phyloP scores from a whole-genome alignment of 2,888 invertebrate genomes.

The Silvanus unidentatus region DNA sequence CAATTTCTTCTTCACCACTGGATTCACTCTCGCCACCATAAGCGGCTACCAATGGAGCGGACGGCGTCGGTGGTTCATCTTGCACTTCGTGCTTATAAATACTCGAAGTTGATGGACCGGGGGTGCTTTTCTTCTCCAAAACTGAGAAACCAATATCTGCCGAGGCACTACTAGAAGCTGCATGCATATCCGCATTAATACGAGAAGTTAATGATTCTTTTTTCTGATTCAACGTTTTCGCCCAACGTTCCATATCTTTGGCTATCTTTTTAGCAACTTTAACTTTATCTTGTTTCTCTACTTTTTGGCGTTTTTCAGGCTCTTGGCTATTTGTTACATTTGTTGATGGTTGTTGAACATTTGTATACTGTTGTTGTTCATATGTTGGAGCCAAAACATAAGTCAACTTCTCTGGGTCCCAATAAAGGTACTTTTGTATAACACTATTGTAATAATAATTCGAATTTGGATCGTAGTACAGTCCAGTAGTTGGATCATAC shows the following conservation, averaged over 20 bases:
- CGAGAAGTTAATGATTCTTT: slow-evolving; percentile 60
- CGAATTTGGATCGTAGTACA: slow-evolving; percentile 94
- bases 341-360: not conserved
- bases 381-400: slow-evolving; percentile 52
- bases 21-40: slow-evolving; percentile 71
- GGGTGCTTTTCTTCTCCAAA: slow-evolving; percentile 65
- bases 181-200: slow-evolving; percentile 22
- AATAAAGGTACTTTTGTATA: slow-evolving; percentile 88
- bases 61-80: slow-evolving; percentile 21
- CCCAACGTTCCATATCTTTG: slow-evolving; percentile 94
- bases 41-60: slow-evolving; percentile 61
- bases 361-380: slow-evolving; percentile 20
- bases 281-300: slow-evolving; percentile 84
- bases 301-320: slow-evolving; percentile 47
- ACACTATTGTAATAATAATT: slow-evolving; percentile 95
- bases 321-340: slow-evolving; percentile 19
- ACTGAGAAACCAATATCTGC: slow-evolving; percentile 93
- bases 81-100: slow-evolving; percentile 23
- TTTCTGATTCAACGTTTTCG: slow-evolving; percentile 93
- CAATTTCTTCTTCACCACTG: slow-evolving; percentile 52
- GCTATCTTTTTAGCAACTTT: slow-evolving; percentile 97
- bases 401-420: slow-evolving; percentile 72
- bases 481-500: slow-evolving; percentile 85
- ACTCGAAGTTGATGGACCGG: slow-evolving; percentile 6
- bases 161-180: slow-evolving; percentile 55